These are phyloP conservation scores for Noctilio leporinus DNA, from an alignment of 2,113 vertebrate species.

Conservation along the genomic window DNA sequence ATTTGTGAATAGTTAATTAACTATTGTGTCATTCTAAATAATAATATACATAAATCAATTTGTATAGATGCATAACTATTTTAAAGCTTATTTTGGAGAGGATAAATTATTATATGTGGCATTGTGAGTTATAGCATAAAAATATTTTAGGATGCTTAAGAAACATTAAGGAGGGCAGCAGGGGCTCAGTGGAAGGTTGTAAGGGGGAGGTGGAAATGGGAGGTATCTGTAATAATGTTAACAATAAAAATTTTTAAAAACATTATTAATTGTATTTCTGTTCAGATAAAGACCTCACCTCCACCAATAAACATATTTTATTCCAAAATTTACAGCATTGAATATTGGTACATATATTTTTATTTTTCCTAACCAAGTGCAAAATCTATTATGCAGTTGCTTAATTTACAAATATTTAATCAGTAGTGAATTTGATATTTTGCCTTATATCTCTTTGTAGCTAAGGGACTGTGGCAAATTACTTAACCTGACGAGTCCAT, in stretches of 20 bases:
- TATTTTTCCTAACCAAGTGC: background rate
- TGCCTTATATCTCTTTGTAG: background rate
- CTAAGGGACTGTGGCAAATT: background rate
- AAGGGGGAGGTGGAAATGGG: too few relatives aligned
- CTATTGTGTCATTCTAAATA: background rate
- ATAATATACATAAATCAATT: background rate
- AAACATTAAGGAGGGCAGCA: background rate
- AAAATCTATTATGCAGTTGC: background rate
- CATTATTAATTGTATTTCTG: background rate
- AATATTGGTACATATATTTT: background rate
- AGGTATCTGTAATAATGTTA: too few relatives aligned
- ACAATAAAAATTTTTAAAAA: background rate
- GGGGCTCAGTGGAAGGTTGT: too few relatives aligned
- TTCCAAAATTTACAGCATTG: background rate
- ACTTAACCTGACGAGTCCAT: background rate
- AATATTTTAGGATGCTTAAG: background rate
- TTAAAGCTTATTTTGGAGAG: background rate
- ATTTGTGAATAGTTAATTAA: background rate
- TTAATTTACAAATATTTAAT: conserved; percentile 24
- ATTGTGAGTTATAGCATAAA: background rate
- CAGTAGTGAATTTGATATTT: background rate
- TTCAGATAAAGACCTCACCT: background rate
- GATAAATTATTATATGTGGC: background rate
- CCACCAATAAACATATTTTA: background rate
- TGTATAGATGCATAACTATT: background rate